Percentiles rank a stretch among this genome's conserved stretches.
These are phyloP conservation scores for Chrysolina americana DNA, from an alignment of 2,888 invertebrate genomes.

Conservation along the genomic window DNA sequence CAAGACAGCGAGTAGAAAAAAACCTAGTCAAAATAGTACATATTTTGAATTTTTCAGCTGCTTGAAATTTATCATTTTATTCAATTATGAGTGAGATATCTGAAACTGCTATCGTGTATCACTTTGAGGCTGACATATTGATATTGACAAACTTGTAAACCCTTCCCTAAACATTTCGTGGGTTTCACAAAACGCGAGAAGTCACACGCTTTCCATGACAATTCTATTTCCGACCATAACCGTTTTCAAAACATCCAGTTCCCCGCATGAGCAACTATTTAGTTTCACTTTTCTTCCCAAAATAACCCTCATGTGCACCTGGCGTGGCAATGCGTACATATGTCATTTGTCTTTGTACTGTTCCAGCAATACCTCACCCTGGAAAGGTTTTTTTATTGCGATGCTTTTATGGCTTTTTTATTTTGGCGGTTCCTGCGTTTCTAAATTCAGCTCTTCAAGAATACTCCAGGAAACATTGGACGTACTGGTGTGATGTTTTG, in stretches of 20 bases:
- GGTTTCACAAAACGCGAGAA: neutral
- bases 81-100: too few species aligned
- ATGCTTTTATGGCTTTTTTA: slow-evolving; percentile 39
- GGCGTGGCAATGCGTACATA: slow-evolving; percentile 42
- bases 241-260: slow-evolving; percentile 24
- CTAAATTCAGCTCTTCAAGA: slow-evolving; percentile 38
- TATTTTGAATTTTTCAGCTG: too few species aligned
- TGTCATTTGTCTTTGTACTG: slow-evolving; percentile 48
- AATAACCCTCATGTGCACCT: slow-evolving; percentile 46
- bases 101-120: too few species aligned
- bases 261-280: slow-evolving; percentile 22
- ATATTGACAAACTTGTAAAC: too few species aligned
- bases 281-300: slow-evolving; percentile 42
- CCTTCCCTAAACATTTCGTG: too few species aligned
- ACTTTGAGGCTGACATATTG: too few species aligned
- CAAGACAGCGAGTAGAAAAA: too few species aligned
- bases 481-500: too few species aligned
- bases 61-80: too few species aligned
- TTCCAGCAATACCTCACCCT: slow-evolving; percentile 36
- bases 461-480: neutral
- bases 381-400: slow-evolving; percentile 37
- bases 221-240: slow-evolving; percentile 12
- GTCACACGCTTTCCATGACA: neutral
- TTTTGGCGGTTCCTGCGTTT: slow-evolving; percentile 36
- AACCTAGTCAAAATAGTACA: too few species aligned